Conservation (phyloP, 23 tunicate species). For the Styela plicata region DNA sequence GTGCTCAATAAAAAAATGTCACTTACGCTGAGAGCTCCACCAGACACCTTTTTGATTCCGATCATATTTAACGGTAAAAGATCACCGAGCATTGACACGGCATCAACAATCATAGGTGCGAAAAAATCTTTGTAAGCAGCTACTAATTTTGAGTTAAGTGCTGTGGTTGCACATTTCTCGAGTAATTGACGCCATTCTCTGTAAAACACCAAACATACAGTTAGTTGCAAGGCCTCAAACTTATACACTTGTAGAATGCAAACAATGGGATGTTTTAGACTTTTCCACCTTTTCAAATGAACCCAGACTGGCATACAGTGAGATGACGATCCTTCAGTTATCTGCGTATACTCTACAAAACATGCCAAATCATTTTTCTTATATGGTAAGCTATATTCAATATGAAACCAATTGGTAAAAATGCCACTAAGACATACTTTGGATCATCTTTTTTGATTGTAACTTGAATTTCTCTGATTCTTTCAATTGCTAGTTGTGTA, state of each 20-base stretch:
- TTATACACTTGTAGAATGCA: neutral
- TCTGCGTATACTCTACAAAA: too few relatives aligned
- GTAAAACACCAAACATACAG: neutral
- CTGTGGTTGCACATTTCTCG: slow-evolving; percentile 93
- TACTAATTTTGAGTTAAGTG: slow-evolving; percentile 86
- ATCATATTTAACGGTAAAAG: slow-evolving; percentile 95
- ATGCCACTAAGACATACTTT: neutral
- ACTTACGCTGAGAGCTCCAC: slow-evolving; percentile 74
- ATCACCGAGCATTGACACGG: slow-evolving; percentile 81
- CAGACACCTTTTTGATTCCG: slow-evolving; percentile 97
- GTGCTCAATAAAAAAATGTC: too few relatives aligned
- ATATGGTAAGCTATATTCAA: too few relatives aligned
- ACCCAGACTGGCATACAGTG: too few relatives aligned
- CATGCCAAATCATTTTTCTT: too few relatives aligned
- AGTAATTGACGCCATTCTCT: slow-evolving; percentile 71
- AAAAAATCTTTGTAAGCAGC: slow-evolving; percentile 90
- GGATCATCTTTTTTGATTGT: slow-evolving; percentile 74
- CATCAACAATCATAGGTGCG: slow-evolving; percentile 99
- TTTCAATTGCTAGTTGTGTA: slow-evolving; percentile 81
- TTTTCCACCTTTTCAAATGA: too few relatives aligned
- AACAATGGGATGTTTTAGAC: neutral
- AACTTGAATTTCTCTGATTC: slow-evolving; percentile 86
- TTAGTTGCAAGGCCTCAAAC: neutral
- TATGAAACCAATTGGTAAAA: too few relatives aligned
- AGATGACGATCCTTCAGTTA: too few relatives aligned